Evolutionary conservation across 2,888 invertebrate species (phyloP), one percentile per base, ranked within the genome.

Genomic region (Apeira syringaria): DNA sequence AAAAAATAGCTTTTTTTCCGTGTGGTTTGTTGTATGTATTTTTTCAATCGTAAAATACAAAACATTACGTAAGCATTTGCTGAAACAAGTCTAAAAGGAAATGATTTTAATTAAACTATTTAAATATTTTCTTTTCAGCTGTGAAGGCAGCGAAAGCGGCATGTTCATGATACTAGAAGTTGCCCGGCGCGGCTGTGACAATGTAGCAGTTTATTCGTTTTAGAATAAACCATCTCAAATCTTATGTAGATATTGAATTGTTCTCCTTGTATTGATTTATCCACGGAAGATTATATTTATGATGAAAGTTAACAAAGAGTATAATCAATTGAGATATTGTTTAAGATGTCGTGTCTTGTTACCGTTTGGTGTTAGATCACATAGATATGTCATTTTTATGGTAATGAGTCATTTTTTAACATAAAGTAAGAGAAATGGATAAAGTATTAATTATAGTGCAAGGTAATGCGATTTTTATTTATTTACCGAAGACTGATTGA

Each of bases 131-230:
- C 20, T 12, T 37, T 80, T 5, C 79, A 89, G 90, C 90, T 62
- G 88, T 88, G 34, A 90, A 90, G 53, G 90, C 90, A 42, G 90
- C 90, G n/a, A 90, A 88, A 53, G 88, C 89, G n/a, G 88, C 90
- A 2, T 90, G 90, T 57, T 80, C 81, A 60, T 90, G 84, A 87
- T 80, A 65, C 72, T 61, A 48, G 27, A 46, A 38, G 48, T 9
- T 18, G 36, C 41, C 44, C 53, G 18, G 38, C 52, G 25, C 20
- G 50, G 52, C 38, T 48, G 53, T 41, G 28, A 47, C 38, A 47
- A 45, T 13, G 33, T 26, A 27, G 12, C 43, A 49, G 69, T 78
- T 76, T 74, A 83, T 85, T 82, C 82, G 83, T 85, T 86, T 72
- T 85, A 84, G 84, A 81, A 84, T 83, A 64, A 64, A 73, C 66